These are phyloP conservation scores for Steinernema feltiae DNA, from an alignment of 1,140 invertebrate species.

Conservation along the genomic window DNA sequence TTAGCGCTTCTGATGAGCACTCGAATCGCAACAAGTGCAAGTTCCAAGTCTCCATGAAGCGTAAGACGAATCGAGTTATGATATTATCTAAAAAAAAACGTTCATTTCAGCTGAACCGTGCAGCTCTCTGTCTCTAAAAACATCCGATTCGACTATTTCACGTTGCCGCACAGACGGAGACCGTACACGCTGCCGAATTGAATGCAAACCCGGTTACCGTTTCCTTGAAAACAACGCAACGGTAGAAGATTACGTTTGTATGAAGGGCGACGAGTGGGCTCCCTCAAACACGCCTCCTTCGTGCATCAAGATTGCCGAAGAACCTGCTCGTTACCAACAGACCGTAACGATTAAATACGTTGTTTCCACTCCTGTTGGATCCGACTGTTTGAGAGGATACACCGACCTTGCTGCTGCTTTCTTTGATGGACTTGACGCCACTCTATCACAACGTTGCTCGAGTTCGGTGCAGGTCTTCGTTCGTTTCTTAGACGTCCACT, in stretches of 20 bases:
- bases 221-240: slow-evolving; percentile 63
- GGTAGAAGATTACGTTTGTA: neutral
- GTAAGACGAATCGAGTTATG: slow-evolving; percentile 28
- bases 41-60: slow-evolving; percentile 73
- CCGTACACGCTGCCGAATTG: slow-evolving; percentile 79
- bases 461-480: slow-evolving; percentile 79
- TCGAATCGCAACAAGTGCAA: slow-evolving; percentile 83
- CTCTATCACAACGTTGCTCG: slow-evolving; percentile 81
- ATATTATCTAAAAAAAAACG: slow-evolving; percentile 47
- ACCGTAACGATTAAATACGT: slow-evolving; percentile 79
- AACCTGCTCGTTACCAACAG: slow-evolving; percentile 88
- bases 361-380: slow-evolving; percentile 77
- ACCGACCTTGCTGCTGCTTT: slow-evolving; percentile 72
- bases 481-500: slow-evolving; percentile 72
- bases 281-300: slow-evolving; percentile 20
- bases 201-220: slow-evolving; percentile 78
- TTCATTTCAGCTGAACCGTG: slow-evolving; percentile 85
- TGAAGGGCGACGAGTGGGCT: slow-evolving; percentile 23
- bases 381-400: slow-evolving; percentile 76
- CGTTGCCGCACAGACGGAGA: slow-evolving; percentile 71
- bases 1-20: slow-evolving; percentile 77
- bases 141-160: slow-evolving; percentile 72
- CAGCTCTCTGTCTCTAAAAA: slow-evolving; percentile 82
- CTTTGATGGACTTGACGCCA: slow-evolving; percentile 72
- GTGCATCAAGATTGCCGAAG: slow-evolving; percentile 55